Conservation (phyloP, 2,113 vertebrate genomes). For the Sander vitreus region DNA sequence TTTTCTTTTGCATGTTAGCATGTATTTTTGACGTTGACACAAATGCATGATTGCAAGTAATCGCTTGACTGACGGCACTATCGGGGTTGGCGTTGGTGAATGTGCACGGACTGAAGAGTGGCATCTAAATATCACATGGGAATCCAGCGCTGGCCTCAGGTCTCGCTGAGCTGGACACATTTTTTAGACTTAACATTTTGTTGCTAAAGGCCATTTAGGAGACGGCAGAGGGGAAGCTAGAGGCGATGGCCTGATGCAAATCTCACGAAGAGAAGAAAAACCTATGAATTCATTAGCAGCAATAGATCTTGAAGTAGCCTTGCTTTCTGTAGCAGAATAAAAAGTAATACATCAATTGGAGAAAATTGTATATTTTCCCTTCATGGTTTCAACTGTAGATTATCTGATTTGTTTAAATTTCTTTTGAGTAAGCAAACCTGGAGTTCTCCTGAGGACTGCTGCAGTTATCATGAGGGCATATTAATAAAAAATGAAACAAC, state of each 20-base stretch:
- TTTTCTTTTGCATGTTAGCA: background rate
- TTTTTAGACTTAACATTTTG: slow-evolving; percentile 36
- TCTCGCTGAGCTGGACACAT: slow-evolving; percentile 33
- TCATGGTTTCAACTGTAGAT: slow-evolving; percentile 40
- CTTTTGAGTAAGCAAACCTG: slow-evolving; percentile 64
- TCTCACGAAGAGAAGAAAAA: slow-evolving; percentile 29
- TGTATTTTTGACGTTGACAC: slow-evolving; percentile 51
- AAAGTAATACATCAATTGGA: slow-evolving; percentile 40
- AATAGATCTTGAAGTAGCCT: slow-evolving; percentile 57
- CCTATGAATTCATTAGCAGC: slow-evolving; percentile 69
- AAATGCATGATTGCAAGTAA: slow-evolving; percentile 54
- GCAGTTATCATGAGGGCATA: slow-evolving; percentile 72
- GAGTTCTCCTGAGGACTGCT: slow-evolving; percentile 81
- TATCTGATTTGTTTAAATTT: slow-evolving; percentile 13
- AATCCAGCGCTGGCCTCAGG: slow-evolving; percentile 40
- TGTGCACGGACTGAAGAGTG: slow-evolving; percentile 53
- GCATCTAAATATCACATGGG: slow-evolving; percentile 39
- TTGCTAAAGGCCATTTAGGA: slow-evolving; percentile 27
- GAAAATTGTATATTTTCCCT: slow-evolving; percentile 49
- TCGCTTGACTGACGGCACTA: slow-evolving; percentile 53
- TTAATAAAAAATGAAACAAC: slow-evolving; percentile 23
- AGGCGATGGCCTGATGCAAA: slow-evolving; percentile 34
- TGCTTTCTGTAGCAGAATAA: slow-evolving; percentile 50
- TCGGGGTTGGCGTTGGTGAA: slow-evolving; percentile 23
- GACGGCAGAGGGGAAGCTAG: slow-evolving; percentile 5